Base-by-base conservation (phyloP, 2,888 invertebrate species). In the Elaeidobius kamerunicus region DNA sequence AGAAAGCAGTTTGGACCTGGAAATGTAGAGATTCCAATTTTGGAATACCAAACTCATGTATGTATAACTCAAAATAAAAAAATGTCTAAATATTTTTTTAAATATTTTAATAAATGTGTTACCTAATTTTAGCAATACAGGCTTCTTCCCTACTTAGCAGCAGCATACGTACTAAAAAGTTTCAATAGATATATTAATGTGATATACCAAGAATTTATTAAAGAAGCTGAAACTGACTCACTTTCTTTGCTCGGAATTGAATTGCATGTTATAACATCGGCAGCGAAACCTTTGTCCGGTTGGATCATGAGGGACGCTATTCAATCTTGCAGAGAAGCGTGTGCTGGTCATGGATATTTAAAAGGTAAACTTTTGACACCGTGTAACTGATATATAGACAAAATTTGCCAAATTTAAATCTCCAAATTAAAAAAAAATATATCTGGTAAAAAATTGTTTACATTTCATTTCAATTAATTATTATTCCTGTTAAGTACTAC, bases 301-400 rank as follows among this genome's bases (percentile, higher is more conserved):
- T 98, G 97, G 97, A 73, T 82, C 1, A 85, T 89, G 20, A 78
- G 89, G 28, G 91, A 93, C 75, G 89, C 84, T 14, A 88, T 97
- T 57, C 95, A 96, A 75, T 91, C 93, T 73, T 91, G 91, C 64
- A 77, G 97, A 54, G 96, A 96, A 74, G 88, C 92, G 0, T 95
- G 96, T 69, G 97, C 94, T 2, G 97, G 97, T 5, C 96, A 97
- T 73, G 97, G 97, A 0, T 97, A 94, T 68, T 72, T 89, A 2
- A 84, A 83, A 75, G 81, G 84, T 83, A 41, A 12, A n/a, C n/a
- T n/a, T n/a, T n/a, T n/a, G n/a, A n/a, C n/a, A n/a, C n/a, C n/a
- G n/a, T n/a, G n/a, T n/a, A n/a, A n/a, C n/a, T n/a, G n/a, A n/a
- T n/a, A n/a, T n/a, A n/a, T n/a, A n/a, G n/a, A n/a, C n/a, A n/a